Evolutionary conservation across 2,797 vertebrate genomes (phyloP).

Genomic region (Morelia viridis): DNA sequence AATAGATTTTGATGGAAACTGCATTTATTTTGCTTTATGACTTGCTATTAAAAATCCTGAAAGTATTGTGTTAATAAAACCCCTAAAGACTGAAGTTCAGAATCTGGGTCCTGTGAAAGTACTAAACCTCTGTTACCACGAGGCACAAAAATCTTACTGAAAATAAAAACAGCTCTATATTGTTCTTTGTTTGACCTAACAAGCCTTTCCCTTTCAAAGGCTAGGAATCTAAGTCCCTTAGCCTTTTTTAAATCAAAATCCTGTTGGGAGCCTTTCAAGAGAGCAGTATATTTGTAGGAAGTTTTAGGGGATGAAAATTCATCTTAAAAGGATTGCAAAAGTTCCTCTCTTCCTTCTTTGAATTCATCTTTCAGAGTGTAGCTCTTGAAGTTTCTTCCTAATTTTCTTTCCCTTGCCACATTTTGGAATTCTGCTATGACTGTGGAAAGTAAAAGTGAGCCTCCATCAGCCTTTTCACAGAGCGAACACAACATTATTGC

Average conservation of each 20-base stretch:
- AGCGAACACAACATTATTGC: conserved; percentile 93
- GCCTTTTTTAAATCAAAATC: conserved; percentile 57
- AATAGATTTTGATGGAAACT: not conserved
- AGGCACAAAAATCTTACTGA: conserved; percentile 60
- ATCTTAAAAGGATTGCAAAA: conserved; percentile 38
- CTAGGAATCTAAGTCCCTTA: conserved; percentile 66
- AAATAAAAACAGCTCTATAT: conserved; percentile 61
- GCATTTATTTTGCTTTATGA: not conserved
- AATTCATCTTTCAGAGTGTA: conserved; percentile 41
- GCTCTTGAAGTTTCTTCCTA: conserved; percentile 35
- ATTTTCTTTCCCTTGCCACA: conserved; percentile 64
- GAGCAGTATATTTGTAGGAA: not conserved
- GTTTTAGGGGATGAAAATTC: conserved; percentile 59
- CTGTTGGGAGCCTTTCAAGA: conserved; percentile 45
- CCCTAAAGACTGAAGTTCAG: conserved; percentile 42
- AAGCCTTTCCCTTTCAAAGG: conserved; percentile 67
- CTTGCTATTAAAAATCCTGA: not conserved
- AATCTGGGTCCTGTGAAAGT: conserved; percentile 70
- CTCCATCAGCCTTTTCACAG: conserved; percentile 87
- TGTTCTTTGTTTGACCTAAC: conserved; percentile 71
- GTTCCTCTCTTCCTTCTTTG: conserved; percentile 5
- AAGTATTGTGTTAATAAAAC: not conserved
- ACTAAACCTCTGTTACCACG: conserved; percentile 68
- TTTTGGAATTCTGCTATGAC: conserved; percentile 73
- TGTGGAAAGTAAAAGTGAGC: conserved; percentile 74